Evolutionary conservation across 2,113 vertebrate species (phyloP).

Genomic region (Poeciliopsis retropinna): DNA sequence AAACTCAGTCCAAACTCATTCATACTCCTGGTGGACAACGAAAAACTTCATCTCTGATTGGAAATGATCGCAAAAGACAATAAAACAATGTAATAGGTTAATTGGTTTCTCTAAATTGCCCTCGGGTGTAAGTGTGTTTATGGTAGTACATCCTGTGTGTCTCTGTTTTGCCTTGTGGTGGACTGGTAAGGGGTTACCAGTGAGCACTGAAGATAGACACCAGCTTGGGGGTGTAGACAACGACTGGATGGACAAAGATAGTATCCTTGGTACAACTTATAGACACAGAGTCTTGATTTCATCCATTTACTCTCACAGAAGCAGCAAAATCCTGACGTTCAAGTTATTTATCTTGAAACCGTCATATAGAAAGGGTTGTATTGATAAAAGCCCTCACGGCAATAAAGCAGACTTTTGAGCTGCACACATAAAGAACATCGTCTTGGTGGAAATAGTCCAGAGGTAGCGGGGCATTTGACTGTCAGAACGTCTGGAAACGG

Average conservation of each 20-base stretch:
- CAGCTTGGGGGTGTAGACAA: too few relatives aligned
- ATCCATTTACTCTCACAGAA: constrained; percentile 11
- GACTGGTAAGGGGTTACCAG: too few relatives aligned
- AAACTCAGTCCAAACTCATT: too few relatives aligned
- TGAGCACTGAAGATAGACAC: too few relatives aligned
- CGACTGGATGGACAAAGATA: constrained; percentile 1
- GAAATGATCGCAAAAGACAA: too few relatives aligned
- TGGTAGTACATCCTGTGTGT: too few relatives aligned
- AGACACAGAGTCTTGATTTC: constrained; percentile 19
- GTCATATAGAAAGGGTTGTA: constrained; percentile 13
- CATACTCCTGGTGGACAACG: too few relatives aligned
- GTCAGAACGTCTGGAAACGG: constrained; percentile 28
- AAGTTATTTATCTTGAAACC: constrained; percentile 1
- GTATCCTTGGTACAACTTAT: constrained; percentile 31
- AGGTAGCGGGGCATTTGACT: constrained; percentile 47
- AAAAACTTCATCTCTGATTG: too few relatives aligned
- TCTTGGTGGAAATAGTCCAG: constrained; percentile 14
- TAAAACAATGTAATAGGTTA: too few relatives aligned
- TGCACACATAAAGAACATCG: constrained; percentile 45
- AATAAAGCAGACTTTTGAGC: constrained; percentile 29
- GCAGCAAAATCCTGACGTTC: constrained; percentile 8
- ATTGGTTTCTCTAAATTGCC: too few relatives aligned
- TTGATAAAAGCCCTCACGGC: constrained; percentile 45
- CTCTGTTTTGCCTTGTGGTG: too few relatives aligned
- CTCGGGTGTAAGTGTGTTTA: too few relatives aligned